Evolutionary conservation across 2,888 invertebrate genomes (phyloP).

Genomic region (Ormyrus thymus): DNA sequence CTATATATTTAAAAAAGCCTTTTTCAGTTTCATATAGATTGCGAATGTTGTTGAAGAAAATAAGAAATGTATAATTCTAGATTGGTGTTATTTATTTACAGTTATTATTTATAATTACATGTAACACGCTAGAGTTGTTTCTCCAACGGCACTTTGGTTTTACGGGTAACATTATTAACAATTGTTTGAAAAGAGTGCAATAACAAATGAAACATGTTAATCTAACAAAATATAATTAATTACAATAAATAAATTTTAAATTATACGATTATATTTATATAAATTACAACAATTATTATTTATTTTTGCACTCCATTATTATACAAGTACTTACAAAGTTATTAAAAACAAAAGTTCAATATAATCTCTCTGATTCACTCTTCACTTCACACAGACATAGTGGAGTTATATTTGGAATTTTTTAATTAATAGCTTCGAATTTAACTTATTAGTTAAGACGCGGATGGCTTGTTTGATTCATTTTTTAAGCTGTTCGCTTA

Average conservation of each 20-base stretch:
- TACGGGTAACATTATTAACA: slow-evolving; percentile 27
- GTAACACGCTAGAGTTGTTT: slow-evolving; percentile 6
- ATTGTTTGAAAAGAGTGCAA: slow-evolving; percentile 15
- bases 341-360: no score
- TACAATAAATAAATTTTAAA: slow-evolving; percentile 19
- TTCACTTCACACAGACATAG: no score
- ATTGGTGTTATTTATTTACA: slow-evolving; percentile 49
- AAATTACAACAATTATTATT: slow-evolving; percentile 5
- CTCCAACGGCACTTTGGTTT: slow-evolving; percentile 46
- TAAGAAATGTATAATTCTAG: slow-evolving; percentile 6
- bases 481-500: not conserved
- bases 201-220: not conserved
- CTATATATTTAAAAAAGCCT: not conserved
- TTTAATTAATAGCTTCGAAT: no score
- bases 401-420: no score
- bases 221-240: slow-evolving; percentile 17
- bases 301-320: not conserved
- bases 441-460: no score
- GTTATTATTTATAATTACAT: slow-evolving; percentile 26
- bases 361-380: no score
- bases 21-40: not conserved
- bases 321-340: no score
- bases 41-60: slow-evolving; percentile 6
- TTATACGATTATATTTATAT: not conserved
- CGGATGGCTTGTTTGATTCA: slow-evolving; percentile 10